A percentile compares a stretch with the other conserved stretches of the same genome.
Evolutionary conservation across 2,888 invertebrate genomes (phyloP).

Genomic region (Stomorhina lunata): DNA sequence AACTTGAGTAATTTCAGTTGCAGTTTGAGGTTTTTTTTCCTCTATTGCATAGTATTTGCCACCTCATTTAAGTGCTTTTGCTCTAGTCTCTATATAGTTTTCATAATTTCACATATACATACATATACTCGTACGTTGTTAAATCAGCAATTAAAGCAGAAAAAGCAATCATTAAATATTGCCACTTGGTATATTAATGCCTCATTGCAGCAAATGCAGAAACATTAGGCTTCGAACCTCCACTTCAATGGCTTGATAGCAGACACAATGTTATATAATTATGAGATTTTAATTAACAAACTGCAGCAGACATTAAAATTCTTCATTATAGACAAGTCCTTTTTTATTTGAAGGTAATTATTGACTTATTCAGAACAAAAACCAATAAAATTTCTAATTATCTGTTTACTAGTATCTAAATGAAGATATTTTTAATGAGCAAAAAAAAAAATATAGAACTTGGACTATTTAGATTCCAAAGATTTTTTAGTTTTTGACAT

Average conservation of each 20-base stretch:
- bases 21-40: neutral
- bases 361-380: too few relatives aligned
- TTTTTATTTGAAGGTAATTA: too few relatives aligned
- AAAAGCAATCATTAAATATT: constrained; percentile 57
- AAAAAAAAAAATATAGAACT: neutral
- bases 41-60: too few relatives aligned
- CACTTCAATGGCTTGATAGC: neutral
- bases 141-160: constrained; percentile 41
- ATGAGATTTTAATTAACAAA: constrained; percentile 53
- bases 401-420: too few relatives aligned
- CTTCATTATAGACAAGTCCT: constrained; percentile 21
- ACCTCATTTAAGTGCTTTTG: neutral
- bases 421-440: neutral
- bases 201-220: constrained; percentile 27
- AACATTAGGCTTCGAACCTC: neutral
- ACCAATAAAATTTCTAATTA: too few relatives aligned
- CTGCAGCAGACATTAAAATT: constrained; percentile 37
- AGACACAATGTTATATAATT: constrained; percentile 41
- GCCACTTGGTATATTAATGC: constrained; percentile 52
- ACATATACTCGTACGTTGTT: neutral
- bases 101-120: neutral
- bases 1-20: constrained; percentile 14
- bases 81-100: too few relatives aligned
- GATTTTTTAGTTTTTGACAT: too few relatives aligned
- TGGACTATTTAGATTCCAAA: too few relatives aligned